Conservation (phyloP, 2,797 vertebrate species). For the Zalophus californianus region DNA sequence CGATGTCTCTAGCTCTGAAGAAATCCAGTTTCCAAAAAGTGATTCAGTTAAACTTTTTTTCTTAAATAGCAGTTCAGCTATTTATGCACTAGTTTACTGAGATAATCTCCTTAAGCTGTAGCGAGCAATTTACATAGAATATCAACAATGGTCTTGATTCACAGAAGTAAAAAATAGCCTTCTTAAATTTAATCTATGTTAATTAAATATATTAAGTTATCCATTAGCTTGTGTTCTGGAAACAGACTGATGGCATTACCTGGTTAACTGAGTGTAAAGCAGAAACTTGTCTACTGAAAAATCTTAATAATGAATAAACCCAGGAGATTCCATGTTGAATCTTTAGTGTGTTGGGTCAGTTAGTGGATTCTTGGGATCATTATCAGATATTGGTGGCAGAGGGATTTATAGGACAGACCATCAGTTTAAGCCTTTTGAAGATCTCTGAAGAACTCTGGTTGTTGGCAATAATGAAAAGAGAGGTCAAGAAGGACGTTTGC, state of each 20-base stretch:
- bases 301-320: conserved; percentile 40
- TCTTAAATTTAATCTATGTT: conserved; percentile 61
- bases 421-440: neutral
- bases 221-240: conserved; percentile 60
- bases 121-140: conserved; percentile 59
- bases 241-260: conserved; percentile 25
- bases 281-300: conserved; percentile 37
- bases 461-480: neutral
- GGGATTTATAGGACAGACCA: neutral
- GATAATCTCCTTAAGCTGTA: conserved; percentile 48
- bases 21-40: conserved; percentile 62
- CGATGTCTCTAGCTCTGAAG: conserved; percentile 47
- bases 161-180: conserved; percentile 39
- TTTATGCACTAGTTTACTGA: conserved; percentile 60
- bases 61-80: conserved; percentile 52
- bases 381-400: conserved; percentile 30
- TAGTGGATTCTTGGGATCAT: conserved; percentile 7
- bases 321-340: neutral
- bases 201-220: conserved; percentile 64
- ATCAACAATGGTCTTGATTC: conserved; percentile 57
- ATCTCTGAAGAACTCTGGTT: neutral
- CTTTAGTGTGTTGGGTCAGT: conserved; percentile 18
- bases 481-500: neutral
- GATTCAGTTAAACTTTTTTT: conserved; percentile 61
- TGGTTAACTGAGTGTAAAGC: conserved; percentile 10